A percentile compares a stretch with the other conserved stretches of the same genome.
phyloP scores from a whole-genome alignment of 1,140 invertebrate genomes.

The Drosophila arizonae region DNA sequence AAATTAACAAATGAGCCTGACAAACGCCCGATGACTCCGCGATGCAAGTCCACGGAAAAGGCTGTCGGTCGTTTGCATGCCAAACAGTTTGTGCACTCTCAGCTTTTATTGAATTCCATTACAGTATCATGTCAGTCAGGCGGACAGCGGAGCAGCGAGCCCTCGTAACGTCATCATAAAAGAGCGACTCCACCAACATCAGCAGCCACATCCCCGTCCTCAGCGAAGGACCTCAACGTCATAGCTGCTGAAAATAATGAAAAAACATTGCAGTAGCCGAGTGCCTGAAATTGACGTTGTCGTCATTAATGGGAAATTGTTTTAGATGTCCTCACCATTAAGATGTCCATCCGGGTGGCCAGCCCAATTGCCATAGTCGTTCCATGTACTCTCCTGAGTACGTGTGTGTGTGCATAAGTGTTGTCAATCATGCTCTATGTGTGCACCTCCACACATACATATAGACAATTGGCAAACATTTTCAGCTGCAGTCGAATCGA shows the following conservation, averaged over 20 bases:
- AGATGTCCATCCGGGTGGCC: constrained; percentile 21
- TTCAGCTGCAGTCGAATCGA: no score
- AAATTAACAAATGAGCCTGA: constrained; percentile 76
- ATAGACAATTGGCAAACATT: no score
- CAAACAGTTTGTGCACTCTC: constrained; percentile 76
- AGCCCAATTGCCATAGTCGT: not conserved
- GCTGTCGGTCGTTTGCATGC: constrained; percentile 48
- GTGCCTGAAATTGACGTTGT: constrained; percentile 37
- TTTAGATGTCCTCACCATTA: constrained; percentile 33
- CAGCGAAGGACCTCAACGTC: not conserved
- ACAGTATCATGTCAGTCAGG: constrained; percentile 69
- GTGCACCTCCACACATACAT: no score
- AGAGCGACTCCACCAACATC: constrained; percentile 2
- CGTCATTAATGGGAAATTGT: constrained; percentile 51
- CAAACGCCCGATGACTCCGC: constrained; percentile 45
- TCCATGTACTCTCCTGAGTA: not conserved
- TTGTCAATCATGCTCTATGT: no score
- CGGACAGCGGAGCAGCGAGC: constrained; percentile 9
- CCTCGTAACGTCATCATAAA: constrained; percentile 72
- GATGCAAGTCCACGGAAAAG: constrained; percentile 39
- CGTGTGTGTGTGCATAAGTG: not conserved
- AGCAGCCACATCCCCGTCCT: not conserved
- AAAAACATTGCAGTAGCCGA: constrained; percentile 17
- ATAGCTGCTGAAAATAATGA: constrained; percentile 32
- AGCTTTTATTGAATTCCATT: constrained; percentile 80